Conservation (phyloP, 2,888 invertebrate species). For the Hedychridium roseum region DNA sequence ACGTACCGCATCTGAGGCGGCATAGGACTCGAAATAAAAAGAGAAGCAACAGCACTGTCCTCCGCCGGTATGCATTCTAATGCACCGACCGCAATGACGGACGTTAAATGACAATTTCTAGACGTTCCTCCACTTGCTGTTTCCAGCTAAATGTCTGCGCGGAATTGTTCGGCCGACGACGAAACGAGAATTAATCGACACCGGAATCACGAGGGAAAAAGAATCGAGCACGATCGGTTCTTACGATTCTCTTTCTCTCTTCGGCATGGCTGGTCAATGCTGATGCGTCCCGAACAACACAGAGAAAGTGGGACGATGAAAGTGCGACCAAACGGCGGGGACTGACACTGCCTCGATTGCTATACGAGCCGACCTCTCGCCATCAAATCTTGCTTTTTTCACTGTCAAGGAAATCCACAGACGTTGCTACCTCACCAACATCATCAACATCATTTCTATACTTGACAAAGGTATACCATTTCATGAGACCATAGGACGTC, state of each 20-base stretch:
- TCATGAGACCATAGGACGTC: too few relatives aligned
- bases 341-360: slow-evolving; percentile 28
- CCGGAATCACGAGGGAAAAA: slow-evolving; percentile 1
- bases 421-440: too few relatives aligned
- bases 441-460: too few relatives aligned
- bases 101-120: too few relatives aligned
- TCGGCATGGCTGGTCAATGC: not conserved
- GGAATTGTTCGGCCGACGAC: slow-evolving; percentile 11
- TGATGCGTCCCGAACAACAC: slow-evolving; percentile 25
- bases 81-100: slow-evolving; percentile 19
- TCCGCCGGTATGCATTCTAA: slow-evolving; percentile 27
- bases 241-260: not conserved
- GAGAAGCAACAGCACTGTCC: slow-evolving; percentile 13
- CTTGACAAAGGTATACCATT: too few relatives aligned
- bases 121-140: not conserved
- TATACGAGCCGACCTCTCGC: slow-evolving; percentile 4
- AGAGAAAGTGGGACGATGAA: slow-evolving; percentile 62
- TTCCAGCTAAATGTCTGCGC: not conserved
- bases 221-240: not conserved
- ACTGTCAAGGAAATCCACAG: slow-evolving; percentile 13
- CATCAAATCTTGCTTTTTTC: slow-evolving; percentile 24
- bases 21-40: slow-evolving; percentile 31
- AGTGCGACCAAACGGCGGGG: slow-evolving; percentile 55
- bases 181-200: slow-evolving; percentile 4
- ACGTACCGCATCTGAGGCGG: slow-evolving; percentile 16